Base-by-base conservation (phyloP, 2,797 vertebrate genomes). In the Urophycis tenuis region DNA sequence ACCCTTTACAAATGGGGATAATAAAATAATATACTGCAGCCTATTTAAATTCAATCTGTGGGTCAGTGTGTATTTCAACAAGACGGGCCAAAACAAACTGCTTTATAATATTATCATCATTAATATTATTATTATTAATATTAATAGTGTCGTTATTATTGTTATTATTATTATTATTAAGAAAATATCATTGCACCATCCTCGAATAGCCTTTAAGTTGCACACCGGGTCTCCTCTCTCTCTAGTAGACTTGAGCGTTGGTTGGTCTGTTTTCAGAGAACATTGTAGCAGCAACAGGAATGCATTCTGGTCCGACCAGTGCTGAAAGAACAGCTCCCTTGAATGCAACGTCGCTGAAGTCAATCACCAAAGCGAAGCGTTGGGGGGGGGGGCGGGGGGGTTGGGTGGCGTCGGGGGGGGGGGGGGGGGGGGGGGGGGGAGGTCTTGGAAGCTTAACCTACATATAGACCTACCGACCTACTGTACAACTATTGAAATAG, bases 321-420 rank as follows among this genome's bases (percentile, higher is more conserved):
- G 94, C 95, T 95, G 94, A 93, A 95, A 92, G 93, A 93, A 95
- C 94, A 94, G 94, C 94, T 95, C 94, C 91, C 88, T 84, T 87
- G 81, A 90, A 83, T 90, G 92, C 93, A 87, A 90, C 91, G 88
- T 80, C 84, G 88, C 86, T 79, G 81, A 81, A 32, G 84, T 83
- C 85, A 81, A 86, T 91, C 89, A 90, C 91, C 88, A 90, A 90
- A 90, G 88, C 89, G 81, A 90, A 89, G 88, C 87, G 84, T 85
- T 80, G 77, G 80, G 78, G 80, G 79, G 75, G 76, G 4, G 35
- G 4, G 35, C 9, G 35, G 84, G 79, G 77, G 80, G 77, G 80
- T 78, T 75, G 76, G 9, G 53, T 6, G n/a, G 22, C n/a, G n/a
- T n/a, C n/a, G n/a, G n/a, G n/a, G 77, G 80, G 77, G 80, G 78